Base-by-base conservation (phyloP, 2,113 vertebrate genomes). In the Emydura subglobosa region DNA sequence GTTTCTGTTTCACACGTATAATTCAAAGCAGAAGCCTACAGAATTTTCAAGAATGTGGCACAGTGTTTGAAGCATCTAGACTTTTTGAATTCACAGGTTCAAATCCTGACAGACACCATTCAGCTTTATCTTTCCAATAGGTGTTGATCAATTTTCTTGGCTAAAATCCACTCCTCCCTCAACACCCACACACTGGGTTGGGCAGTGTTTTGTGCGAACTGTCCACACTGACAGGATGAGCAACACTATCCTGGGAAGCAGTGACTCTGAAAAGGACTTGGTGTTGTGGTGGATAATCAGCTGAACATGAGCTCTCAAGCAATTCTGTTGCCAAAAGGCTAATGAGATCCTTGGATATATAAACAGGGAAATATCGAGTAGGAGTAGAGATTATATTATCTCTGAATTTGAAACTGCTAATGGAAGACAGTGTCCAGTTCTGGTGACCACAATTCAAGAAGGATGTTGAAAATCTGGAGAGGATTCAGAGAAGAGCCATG, bases 51-150 rank as follows among this genome's bases (percentile, higher is more conserved):
- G 65, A 44, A 44, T 4, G 90, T 50, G 50, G 16, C 72, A 51
- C n/a, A 49, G 51, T 47, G 87, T 79, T 47, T 47, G n/a, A 88
- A 93, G 39, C 1, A 78, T 5, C 31, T 27, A 68, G 13, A 11
- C 14, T n/a, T 17, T 55, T 74, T 53, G 21, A 81, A 94, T 92
- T 79, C 9, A 53, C 78, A 84, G 51, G 1, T 44, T 44, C 44
- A 83, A 12, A 3, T 39, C 78, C 86, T 1, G 0, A 9, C 44
- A 0, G 0, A 29, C 29, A 76, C 49, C 39, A 4, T 3, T 8
- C 27, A 78, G 34, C 78, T 21, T 24, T 57, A 16, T 29, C 49
- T 79, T 79, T 88, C 34, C 3, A 49, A n/a, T 16, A 14, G 13
- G 5, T n/a, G 34, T 91, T 74, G 10, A 24, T 44, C 27, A 4